Evolutionary conservation across 2,797 vertebrate genomes (phyloP), one percentile per base, ranked within the genome.

Genomic region (Ibycter americanus): DNA sequence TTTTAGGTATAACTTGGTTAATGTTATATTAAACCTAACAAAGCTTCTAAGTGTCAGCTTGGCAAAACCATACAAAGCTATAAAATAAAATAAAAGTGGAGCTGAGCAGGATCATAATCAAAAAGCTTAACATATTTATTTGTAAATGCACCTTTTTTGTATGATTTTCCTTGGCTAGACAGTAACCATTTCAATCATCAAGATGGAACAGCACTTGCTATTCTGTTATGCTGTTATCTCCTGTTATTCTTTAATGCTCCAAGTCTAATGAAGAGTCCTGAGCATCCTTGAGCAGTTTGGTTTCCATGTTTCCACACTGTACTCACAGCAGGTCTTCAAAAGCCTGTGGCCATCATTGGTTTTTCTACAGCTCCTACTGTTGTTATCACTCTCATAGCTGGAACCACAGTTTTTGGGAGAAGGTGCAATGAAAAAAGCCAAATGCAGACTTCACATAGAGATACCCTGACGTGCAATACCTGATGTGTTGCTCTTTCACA

Each of bases 261-360:
- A 81, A 81, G 10, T 67, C 31, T 66, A 61, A 32, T 32, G 32
- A 76, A 58, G 55, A 49, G 20, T 62, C 25, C 26, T 76, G 29
- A 56, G 42, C 16, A 74, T 29, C 55, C 32, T 36, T 18, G 31
- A 51, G 27, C 16, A 23, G 29, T 70, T 79, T 84, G 47, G 7
- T 70, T 93, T 92, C 62, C 22, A 4, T 32, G 13, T 70, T 90
- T 51, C 23, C 36, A 71, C 21, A 5, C 2, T 21, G 51, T 31
- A 63, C 11, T 91, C 55, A 38, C 56, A 67, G 44, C 12, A 71
- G 16, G 13, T 77, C 54, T 92, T 56, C 52, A 61, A 62, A 93
- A 85, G 2, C 29, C 34, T 42, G 0, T 19, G 31, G 20, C 10
- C 36, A 23, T 20, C 1, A 0, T 20, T 49, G n/a, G 3, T 8